Evolutionary conservation across 2,888 invertebrate genomes (phyloP).

Genomic region (Patella depressa): DNA sequence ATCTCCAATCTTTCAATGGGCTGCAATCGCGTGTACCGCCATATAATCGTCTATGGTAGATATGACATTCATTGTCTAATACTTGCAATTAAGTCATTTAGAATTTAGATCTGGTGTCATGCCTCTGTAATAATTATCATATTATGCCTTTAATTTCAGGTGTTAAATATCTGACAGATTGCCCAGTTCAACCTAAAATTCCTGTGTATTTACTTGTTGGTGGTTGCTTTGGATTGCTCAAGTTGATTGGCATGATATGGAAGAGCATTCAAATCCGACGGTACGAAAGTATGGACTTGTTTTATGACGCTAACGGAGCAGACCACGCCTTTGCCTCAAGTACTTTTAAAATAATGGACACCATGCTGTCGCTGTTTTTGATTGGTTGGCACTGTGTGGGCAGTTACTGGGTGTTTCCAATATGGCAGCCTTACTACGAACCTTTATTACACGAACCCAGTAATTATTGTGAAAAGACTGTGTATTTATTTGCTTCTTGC

Average conservation of each 20-base stretch:
- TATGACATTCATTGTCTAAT: too few species aligned
- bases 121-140: too few species aligned
- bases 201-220: slow-evolving; percentile 88
- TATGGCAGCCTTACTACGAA: slow-evolving; percentile 83
- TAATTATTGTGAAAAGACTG: slow-evolving; percentile 83
- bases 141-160: slow-evolving; percentile 74
- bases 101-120: too few species aligned
- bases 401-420: slow-evolving; percentile 83
- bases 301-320: slow-evolving; percentile 54
- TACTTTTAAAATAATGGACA: slow-evolving; percentile 78
- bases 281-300: slow-evolving; percentile 69
- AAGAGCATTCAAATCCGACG: slow-evolving; percentile 78
- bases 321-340: slow-evolving; percentile 69
- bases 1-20: too few species aligned
- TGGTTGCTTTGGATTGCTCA: slow-evolving; percentile 82
- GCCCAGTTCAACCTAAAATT: slow-evolving; percentile 83
- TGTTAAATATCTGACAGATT: slow-evolving; percentile 84
- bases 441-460: slow-evolving; percentile 83
- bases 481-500: slow-evolving; percentile 83
- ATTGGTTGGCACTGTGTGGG: slow-evolving; percentile 83
- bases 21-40: too few species aligned
- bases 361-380: slow-evolving; percentile 79
- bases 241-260: slow-evolving; percentile 76
- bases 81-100: too few species aligned
- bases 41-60: too few species aligned